Conservation (phyloP, 2,888 invertebrate genomes). For the Margaritifera margaritifera region DNA sequence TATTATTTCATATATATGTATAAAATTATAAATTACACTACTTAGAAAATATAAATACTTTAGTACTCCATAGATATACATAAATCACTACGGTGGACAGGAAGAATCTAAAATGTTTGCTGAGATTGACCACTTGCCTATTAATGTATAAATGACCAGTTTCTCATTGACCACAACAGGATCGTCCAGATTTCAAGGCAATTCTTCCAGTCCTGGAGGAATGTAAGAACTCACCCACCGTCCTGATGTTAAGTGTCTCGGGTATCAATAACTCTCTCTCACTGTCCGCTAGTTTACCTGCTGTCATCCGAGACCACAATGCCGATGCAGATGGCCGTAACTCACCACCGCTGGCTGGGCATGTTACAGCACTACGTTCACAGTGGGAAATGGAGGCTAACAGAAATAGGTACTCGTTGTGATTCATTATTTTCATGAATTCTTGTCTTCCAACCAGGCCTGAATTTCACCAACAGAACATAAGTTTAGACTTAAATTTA, state of each 20-base stretch:
- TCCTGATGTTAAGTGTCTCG: slow-evolving; percentile 55
- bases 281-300: slow-evolving; percentile 48
- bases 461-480: no score
- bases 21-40: no score
- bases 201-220: slow-evolving; percentile 63
- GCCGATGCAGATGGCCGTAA: slow-evolving; percentile 49
- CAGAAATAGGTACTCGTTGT: slow-evolving; percentile 48
- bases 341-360: slow-evolving; percentile 63
- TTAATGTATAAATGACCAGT: no score
- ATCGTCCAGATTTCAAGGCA: slow-evolving; percentile 68
- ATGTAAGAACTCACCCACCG: slow-evolving; percentile 58
- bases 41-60: no score
- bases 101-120: no score
- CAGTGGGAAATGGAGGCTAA: slow-evolving; percentile 70
- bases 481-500: no score
- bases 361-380: slow-evolving; percentile 67
- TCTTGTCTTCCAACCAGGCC: background rate
- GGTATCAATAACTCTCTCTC: slow-evolving; percentile 31
- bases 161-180: slow-evolving; percentile 28
- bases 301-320: slow-evolving; percentile 52
- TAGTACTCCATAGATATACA: no score
- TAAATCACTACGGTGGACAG: no score
- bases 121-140: no score
- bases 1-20: no score
- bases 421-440: background rate